Evolutionary conservation across 2,797 vertebrate genomes (phyloP).

Genomic region (Myotis myotis): DNA sequence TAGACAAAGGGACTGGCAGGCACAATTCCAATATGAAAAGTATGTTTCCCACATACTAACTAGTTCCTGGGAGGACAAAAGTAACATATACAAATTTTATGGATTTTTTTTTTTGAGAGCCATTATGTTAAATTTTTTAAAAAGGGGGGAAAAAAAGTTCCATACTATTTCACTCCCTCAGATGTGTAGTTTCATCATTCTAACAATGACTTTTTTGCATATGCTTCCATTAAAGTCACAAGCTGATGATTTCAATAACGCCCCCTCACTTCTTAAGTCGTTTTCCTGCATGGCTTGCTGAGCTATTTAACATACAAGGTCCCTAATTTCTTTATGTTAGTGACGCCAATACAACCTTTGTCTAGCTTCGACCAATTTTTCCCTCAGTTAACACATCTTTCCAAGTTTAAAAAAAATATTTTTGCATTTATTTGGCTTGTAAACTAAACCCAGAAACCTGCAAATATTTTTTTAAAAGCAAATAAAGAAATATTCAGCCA

Average conservation of each 20-base stretch:
- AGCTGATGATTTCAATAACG: constrained; percentile 40
- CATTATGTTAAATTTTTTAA: constrained; percentile 43
- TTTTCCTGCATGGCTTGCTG: constrained; percentile 30
- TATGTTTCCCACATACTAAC: constrained; percentile 10
- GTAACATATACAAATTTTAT: constrained; percentile 29
- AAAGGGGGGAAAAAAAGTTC: neutral
- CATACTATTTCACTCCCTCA: neutral
- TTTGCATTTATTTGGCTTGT: constrained; percentile 57
- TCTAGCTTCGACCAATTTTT: constrained; percentile 47
- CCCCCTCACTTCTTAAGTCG: constrained; percentile 42
- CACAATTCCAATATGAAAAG: constrained; percentile 24
- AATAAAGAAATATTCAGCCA: constrained; percentile 74
- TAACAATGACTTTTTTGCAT: constrained; percentile 45
- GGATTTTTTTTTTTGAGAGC: neutral
- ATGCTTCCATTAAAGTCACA: constrained; percentile 53
- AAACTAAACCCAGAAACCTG: constrained; percentile 55
- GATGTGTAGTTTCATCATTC: neutral
- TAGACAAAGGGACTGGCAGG: neutral
- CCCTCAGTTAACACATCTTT: constrained; percentile 47
- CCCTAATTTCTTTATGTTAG: constrained; percentile 44
- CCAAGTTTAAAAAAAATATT: constrained; percentile 14
- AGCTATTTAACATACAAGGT: constrained; percentile 40
- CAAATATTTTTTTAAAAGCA: constrained; percentile 56
- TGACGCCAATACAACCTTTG: constrained; percentile 45
- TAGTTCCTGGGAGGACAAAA: constrained; percentile 34